These are phyloP conservation scores for Sturnus vulgaris DNA, from an alignment of 2,113 vertebrate species.

Conservation along the genomic window DNA sequence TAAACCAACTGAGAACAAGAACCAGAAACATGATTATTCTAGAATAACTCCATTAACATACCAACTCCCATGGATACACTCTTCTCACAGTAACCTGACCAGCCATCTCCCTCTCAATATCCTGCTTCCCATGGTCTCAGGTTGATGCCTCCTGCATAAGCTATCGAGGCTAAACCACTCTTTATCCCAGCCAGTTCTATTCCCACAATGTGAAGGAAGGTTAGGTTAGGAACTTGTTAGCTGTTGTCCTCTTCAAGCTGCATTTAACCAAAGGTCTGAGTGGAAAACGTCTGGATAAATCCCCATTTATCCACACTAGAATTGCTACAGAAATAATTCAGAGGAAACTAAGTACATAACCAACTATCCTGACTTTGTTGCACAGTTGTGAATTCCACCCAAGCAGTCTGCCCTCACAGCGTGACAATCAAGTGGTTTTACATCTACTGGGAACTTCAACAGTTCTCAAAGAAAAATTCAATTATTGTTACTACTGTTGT, in stretches of 20 bases:
- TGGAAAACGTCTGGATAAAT: neutral
- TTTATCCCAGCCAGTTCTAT: too few relatives aligned
- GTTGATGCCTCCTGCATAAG: too few relatives aligned
- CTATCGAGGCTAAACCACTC: too few relatives aligned
- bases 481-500: accelerated
- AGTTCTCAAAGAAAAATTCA: neutral
- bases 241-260: neutral
- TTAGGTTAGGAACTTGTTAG: neutral
- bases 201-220: neutral
- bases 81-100: too few relatives aligned
- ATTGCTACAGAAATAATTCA: neutral
- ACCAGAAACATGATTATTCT: too few relatives aligned
- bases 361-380: neutral
- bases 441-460: neutral
- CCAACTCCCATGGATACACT: too few relatives aligned
- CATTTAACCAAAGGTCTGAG: neutral
- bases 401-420: neutral
- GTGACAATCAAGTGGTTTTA: neutral
- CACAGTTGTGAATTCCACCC: neutral
- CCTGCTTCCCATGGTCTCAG: too few relatives aligned
- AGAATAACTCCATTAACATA: too few relatives aligned
- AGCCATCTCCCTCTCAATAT: too few relatives aligned
- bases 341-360: neutral
- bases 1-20: too few relatives aligned
- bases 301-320: accelerated